Conservation (phyloP, 2,113 vertebrate genomes). For the human (Homo sapiens) region DNA sequence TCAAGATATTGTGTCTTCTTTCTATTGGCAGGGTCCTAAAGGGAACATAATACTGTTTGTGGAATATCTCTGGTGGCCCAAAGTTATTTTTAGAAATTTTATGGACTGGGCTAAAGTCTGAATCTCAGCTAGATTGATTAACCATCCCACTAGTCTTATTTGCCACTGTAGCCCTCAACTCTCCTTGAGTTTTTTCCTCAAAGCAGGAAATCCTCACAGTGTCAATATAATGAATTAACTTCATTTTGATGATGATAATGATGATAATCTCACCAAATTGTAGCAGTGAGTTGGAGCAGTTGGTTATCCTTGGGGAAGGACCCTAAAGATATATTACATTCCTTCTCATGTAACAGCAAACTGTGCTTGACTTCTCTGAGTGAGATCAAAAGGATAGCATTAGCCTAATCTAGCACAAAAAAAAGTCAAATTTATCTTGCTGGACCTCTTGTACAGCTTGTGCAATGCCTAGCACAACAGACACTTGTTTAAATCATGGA, state of each 20-base stretch:
- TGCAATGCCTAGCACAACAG: background rate
- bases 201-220: background rate
- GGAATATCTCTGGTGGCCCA: background rate
- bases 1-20: background rate
- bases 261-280: background rate
- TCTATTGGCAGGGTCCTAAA: background rate
- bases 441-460: background rate
- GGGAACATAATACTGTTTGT: background rate
- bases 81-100: background rate
- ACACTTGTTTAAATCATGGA: background rate
- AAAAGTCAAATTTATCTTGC: background rate
- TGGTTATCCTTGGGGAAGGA: background rate
- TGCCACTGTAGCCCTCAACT: background rate
- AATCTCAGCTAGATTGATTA: background rate
- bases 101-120: background rate
- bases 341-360: background rate
- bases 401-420: background rate
- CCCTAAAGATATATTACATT: background rate
- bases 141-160: background rate
- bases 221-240: background rate
- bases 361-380: background rate
- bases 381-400: background rate
- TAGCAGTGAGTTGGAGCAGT: background rate
- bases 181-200: background rate
- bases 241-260: background rate